Base-by-base conservation (phyloP, 2,888 invertebrate genomes). In the Physocephala rufipes region DNA sequence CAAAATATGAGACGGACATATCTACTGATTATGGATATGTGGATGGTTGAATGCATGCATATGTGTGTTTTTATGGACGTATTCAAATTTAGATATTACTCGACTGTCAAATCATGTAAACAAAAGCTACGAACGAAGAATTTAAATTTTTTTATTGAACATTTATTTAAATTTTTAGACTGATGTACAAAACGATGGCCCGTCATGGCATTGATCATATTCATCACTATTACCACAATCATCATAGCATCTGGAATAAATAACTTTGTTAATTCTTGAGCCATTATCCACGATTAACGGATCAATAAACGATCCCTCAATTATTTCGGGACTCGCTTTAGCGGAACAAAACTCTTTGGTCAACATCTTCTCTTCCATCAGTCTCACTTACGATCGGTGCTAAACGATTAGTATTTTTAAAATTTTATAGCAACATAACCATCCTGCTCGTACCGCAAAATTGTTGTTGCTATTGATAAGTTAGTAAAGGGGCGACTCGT, bases 41-140 rank as follows among this genome's bases (percentile, higher is more conserved):
- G 5, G 36, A 36, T 36, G 19, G 1, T 0, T 55, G 53, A 24
- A 24, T 21, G 53, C 24, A 24, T 55, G 53, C 16, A 1, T 28
- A 16, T 58, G 26, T 58, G 26, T 58, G 0, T 58, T 26, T 58
- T 21, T 55, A 24, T 58, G 24, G 26, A 28, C 28, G 58, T 28
- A 28, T 16, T 24, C 28, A 21, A 62, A 62, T 62, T 24, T 62
- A 62, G 62, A 62, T 45, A 45, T 62, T 45, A 62, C 24, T 26
- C 62, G 62, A 9, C 45, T 62, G 62, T 43, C n/a, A n/a, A n/a
- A n/a, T n/a, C 62, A 45, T 62, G 62, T 62, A 24, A 26, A 26
- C 59, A 16, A 24, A 7, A 59, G 7, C 26, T 26, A n/a, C 9
- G 5, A 45, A 5, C 43, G 45, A 62, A 19, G n/a, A n/a, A n/a